These are phyloP conservation scores for Malurus elegans DNA, from an alignment of 2,113 vertebrate species.

Conservation along the genomic window DNA sequence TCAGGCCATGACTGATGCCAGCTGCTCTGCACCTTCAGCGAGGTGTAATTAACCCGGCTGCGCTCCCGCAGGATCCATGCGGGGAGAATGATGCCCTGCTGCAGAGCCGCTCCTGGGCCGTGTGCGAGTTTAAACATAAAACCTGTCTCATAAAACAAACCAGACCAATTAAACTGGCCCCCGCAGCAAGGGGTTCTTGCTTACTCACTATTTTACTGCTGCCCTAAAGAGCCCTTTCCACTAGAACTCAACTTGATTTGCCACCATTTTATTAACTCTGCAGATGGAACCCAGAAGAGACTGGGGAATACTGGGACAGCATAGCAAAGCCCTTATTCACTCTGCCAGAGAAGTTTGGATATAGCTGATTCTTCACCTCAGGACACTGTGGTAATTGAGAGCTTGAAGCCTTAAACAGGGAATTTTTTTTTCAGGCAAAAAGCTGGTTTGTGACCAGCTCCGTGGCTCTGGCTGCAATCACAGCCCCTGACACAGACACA, in stretches of 20 bases:
- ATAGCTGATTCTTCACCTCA: not conserved
- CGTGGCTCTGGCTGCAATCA: not conserved
- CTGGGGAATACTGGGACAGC: conserved; percentile 30
- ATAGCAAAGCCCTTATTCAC: not conserved
- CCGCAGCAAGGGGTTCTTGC: conserved; percentile 61
- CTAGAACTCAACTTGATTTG: conserved; percentile 52
- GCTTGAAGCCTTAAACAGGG: not conserved
- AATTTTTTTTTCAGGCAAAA: not conserved
- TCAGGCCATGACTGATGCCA: not conserved
- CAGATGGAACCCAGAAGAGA: conserved; percentile 54
- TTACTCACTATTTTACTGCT: conserved; percentile 57
- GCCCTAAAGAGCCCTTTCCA: conserved; percentile 59
- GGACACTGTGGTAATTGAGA: not conserved
- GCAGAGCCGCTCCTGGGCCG: conserved; percentile 48
- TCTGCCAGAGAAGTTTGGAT: not conserved
- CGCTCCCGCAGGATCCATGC: not conserved
- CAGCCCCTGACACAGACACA: not conserved
- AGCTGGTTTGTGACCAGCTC: not conserved
- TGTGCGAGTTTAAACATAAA: conserved; percentile 62
- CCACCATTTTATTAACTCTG: conserved; percentile 66
- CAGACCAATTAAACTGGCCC: conserved; percentile 64
- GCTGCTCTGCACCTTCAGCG: conserved; percentile 20
- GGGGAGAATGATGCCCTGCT: conserved; percentile 47
- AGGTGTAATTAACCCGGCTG: conserved; percentile 50
- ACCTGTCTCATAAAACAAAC: conserved; percentile 64